phyloP scores from a whole-genome alignment of 2,888 invertebrate genomes.

The Biston stratarius region DNA sequence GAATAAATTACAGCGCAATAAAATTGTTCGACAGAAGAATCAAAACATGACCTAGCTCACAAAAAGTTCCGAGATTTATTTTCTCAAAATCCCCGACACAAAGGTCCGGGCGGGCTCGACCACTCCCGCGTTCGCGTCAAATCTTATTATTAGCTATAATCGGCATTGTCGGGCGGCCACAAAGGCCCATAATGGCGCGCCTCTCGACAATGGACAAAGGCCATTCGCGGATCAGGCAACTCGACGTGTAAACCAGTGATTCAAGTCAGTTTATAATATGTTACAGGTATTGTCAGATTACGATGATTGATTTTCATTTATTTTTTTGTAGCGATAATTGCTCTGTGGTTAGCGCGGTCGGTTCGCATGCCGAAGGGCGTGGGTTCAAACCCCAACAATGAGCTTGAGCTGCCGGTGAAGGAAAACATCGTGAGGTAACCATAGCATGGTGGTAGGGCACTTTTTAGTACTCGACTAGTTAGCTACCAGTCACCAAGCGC shows the following conservation, averaged over 20 bases:
- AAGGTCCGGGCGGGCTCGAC: conserved; percentile 41
- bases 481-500: no score
- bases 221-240: conserved; percentile 22
- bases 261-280: background rate
- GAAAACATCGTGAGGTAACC: no score
- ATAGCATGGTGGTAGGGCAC: no score
- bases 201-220: conserved; percentile 53
- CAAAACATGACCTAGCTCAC: conserved; percentile 25
- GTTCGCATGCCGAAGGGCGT: no score
- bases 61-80: conserved; percentile 43
- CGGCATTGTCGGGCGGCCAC: conserved; percentile 60
- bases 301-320: no score
- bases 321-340: no score
- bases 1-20: background rate
- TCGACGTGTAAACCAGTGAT: conserved; percentile 15
- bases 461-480: no score
- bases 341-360: no score
- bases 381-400: no score
- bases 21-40: conserved; percentile 16
- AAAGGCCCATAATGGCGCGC: conserved; percentile 59
- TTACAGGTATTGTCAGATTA: no score
- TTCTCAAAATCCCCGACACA: conserved; percentile 46
- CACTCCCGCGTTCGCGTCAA: conserved; percentile 45
- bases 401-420: no score
- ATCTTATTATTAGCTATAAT: conserved; percentile 68